Evolutionary conservation across 2,888 invertebrate genomes (phyloP), one percentile per base, ranked within the genome.

Genomic region (Drosophila lacicola): DNA sequence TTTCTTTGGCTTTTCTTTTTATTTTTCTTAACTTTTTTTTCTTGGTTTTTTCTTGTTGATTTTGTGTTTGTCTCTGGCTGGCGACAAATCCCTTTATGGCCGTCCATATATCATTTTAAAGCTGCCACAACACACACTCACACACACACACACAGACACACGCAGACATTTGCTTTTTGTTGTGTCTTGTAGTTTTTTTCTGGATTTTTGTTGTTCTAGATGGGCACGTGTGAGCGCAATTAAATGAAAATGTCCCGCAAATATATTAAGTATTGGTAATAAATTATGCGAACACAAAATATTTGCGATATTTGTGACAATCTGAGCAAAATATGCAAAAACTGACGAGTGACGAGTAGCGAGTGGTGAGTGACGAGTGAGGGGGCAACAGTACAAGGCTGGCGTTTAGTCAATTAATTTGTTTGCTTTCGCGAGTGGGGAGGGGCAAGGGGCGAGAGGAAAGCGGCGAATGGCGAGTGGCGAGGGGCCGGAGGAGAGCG

Each of bases 211-310:
- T 50, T 54, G 49, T 13, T 37, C 41, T 60, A 42, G 21, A 45
- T 51, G 50, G 84, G 88, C 84, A 84, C 84, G 84, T 84, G 84
- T 87, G 76, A 81, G 68, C 65, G 85, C 71, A 84, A 89, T 84
- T 86, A 84, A 89, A 89, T 36, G 25, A 55, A 62, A 63, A 55
- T 50, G 33, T 25, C 8, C 50, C 56, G 60, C 65, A 69, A 83
- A 77, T 89, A 83, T 86, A 79, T 83, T 82, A 77, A 72, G 83
- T 80, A 87, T 87, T 77, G 72, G 78, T 82, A 82, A 83, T 83
- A 89, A 89, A 86, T 88, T 82, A 82, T 70, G 61, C 63, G 69
- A 53, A 33, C 50, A 47, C 13, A 50, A 54, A 51, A 77, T 71
- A 63, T 77, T 56, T 77, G 44, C 72, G 63, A 50, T 21, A 39